Evolutionary conservation across 1,140 invertebrate genomes (phyloP).

Genomic region (Papilio xuthus): DNA sequence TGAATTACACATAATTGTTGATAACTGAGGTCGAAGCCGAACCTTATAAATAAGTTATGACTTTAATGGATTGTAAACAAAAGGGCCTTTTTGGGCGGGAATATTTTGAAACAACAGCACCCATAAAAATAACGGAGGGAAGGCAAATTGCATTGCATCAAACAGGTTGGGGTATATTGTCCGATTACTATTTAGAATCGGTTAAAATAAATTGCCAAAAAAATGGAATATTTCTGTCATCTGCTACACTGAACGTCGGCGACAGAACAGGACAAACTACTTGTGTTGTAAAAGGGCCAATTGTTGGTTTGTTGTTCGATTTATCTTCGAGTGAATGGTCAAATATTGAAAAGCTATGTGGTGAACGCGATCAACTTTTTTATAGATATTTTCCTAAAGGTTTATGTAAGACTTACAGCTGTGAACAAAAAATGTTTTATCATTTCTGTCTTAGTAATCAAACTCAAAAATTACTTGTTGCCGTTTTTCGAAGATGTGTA

Average conservation of each 20-base stretch:
- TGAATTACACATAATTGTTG: neutral
- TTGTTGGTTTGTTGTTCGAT: slow-evolving; percentile 64
- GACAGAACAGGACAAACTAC: slow-evolving; percentile 66
- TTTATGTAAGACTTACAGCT: slow-evolving; percentile 58
- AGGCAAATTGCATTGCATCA: slow-evolving; percentile 54
- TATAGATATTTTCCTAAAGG: slow-evolving; percentile 74
- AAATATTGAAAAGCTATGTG: slow-evolving; percentile 67
- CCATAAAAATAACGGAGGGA: slow-evolving; percentile 66
- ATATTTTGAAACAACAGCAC: slow-evolving; percentile 54
- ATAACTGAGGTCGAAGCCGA: neutral
- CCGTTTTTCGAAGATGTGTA: slow-evolving; percentile 57
- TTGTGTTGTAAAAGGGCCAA: slow-evolving; percentile 64
- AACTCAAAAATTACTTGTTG: slow-evolving; percentile 58
- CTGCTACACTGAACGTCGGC: slow-evolving; percentile 63
- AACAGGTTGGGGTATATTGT: slow-evolving; percentile 65
- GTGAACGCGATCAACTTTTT: slow-evolving; percentile 61
- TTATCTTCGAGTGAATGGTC: slow-evolving; percentile 63
- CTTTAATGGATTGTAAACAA: slow-evolving; percentile 40
- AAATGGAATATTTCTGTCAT: slow-evolving; percentile 49
- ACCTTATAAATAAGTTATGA: neutral
- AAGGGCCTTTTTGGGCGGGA: slow-evolving; percentile 15
- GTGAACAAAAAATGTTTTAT: slow-evolving; percentile 73
- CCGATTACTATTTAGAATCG: slow-evolving; percentile 71
- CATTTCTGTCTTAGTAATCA: slow-evolving; percentile 70
- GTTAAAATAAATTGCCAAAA: slow-evolving; percentile 67